Percentiles rank a stretch among this genome's conserved stretches.
These are phyloP conservation scores for Cheirogaleus major DNA, from an alignment of 2,797 vertebrate genomes.

Conservation along the genomic window DNA sequence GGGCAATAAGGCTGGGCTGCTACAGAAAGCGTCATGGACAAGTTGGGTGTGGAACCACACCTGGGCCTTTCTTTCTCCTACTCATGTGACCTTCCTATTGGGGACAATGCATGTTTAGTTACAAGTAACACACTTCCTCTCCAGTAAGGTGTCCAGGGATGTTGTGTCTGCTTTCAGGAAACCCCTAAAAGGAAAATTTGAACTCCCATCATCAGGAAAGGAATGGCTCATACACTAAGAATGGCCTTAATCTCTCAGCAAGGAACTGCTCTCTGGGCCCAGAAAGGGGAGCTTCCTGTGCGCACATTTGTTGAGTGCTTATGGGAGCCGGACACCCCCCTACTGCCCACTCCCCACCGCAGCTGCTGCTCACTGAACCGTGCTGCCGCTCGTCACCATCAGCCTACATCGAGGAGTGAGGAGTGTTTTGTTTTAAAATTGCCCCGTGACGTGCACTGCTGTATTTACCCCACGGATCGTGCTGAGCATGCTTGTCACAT, in stretches of 20 bases:
- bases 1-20: neutral
- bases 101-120: neutral
- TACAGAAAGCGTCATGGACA: neutral
- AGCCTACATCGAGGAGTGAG: fast-evolving
- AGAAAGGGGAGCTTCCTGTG: neutral
- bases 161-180: neutral
- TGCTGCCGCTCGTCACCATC: fast-evolving
- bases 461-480: fast-evolving
- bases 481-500: fast-evolving
- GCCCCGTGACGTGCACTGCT: fast-evolving
- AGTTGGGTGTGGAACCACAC: neutral
- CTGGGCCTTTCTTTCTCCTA: neutral
- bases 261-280: neutral
- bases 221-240: neutral
- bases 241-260: neutral
- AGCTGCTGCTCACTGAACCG: neutral
- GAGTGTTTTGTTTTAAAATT: neutral
- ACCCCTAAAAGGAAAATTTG: neutral
- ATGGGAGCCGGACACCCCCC: neutral
- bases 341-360: fast-evolving
- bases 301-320: no score
- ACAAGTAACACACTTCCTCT: neutral
- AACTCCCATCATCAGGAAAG: neutral
- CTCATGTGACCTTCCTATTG: neutral
- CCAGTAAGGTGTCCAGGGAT: no score